Percentiles rank a stretch among this genome's conserved stretches.
These are phyloP conservation scores for Danio kyathit DNA, from an alignment of 2,797 vertebrate genomes.

Conservation along the genomic window DNA sequence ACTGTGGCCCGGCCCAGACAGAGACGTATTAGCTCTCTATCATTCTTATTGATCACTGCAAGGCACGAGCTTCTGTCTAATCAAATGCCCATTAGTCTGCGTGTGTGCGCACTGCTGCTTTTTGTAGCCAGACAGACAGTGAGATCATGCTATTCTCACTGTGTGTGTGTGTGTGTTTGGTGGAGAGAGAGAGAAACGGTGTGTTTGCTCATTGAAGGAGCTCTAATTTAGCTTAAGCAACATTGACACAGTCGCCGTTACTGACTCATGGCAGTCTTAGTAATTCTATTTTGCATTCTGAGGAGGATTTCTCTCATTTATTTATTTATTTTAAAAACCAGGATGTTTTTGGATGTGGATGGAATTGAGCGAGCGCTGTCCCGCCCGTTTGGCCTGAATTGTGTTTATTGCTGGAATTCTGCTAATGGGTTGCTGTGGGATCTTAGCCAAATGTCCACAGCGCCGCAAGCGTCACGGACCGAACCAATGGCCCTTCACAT, in stretches of 20 bases:
- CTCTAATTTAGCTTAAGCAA: constrained; percentile 39
- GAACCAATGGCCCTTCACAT: constrained; percentile 44
- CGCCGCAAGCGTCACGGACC: constrained; percentile 20
- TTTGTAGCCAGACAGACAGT: constrained; percentile 36
- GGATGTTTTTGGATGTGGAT: constrained; percentile 33
- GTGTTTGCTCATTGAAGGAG: constrained; percentile 31
- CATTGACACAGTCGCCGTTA: constrained; percentile 38
- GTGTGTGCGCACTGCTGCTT: constrained; percentile 35
- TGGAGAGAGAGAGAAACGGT: neutral
- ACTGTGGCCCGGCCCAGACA: constrained; percentile 74
- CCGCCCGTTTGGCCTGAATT: constrained; percentile 27
- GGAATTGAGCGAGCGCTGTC: constrained; percentile 10
- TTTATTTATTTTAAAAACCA: neutral
- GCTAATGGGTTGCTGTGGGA: constrained; percentile 57
- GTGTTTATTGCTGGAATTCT: constrained; percentile 52
- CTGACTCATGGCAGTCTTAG: constrained; percentile 16
- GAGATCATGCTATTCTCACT: constrained; percentile 39
- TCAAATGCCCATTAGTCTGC: constrained; percentile 49
- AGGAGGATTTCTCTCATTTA: constrained; percentile 33
- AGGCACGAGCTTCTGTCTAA: constrained; percentile 49
- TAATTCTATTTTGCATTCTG: constrained; percentile 29
- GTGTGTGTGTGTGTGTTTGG: constrained; percentile 20
- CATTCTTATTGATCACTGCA: constrained; percentile 80
- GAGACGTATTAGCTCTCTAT: constrained; percentile 84
- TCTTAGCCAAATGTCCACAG: constrained; percentile 49